Conservation (phyloP, 2,888 invertebrate genomes). For the Campoplex nolae region DNA sequence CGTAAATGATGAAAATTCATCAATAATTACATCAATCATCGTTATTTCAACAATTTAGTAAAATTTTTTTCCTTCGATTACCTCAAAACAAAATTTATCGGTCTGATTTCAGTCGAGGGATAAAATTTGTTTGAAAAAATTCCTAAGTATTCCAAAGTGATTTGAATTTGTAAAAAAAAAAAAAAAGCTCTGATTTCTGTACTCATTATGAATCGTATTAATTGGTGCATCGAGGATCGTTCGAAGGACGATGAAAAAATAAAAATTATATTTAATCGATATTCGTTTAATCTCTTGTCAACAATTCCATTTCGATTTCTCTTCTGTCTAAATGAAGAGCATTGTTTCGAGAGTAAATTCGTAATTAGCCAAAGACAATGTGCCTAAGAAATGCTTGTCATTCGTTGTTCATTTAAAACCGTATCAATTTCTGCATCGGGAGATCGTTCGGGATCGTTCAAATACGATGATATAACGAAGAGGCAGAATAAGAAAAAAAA, state of each 20-base stretch:
- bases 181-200: background rate
- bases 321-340: too few species aligned
- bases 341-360: background rate
- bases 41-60: too few species aligned
- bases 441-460: background rate
- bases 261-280: background rate
- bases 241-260: background rate
- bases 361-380: background rate
- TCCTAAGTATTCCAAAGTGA: background rate
- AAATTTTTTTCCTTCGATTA: too few species aligned
- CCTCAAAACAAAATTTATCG: too few species aligned
- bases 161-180: background rate
- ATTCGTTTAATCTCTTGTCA: background rate
- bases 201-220: background rate
- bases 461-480: constrained; percentile 31
- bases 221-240: background rate
- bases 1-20: too few species aligned
- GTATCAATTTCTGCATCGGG: constrained; percentile 2
- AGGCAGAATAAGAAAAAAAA: background rate
- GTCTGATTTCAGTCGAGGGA: too few species aligned
- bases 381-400: background rate
- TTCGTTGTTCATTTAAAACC: background rate
- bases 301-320: background rate
- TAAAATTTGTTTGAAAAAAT: too few species aligned
- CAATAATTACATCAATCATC: too few species aligned